These are phyloP conservation scores for Acanthosepion lycidas DNA, from an alignment of 2,888 invertebrate genomes.

Conservation along the genomic window DNA sequence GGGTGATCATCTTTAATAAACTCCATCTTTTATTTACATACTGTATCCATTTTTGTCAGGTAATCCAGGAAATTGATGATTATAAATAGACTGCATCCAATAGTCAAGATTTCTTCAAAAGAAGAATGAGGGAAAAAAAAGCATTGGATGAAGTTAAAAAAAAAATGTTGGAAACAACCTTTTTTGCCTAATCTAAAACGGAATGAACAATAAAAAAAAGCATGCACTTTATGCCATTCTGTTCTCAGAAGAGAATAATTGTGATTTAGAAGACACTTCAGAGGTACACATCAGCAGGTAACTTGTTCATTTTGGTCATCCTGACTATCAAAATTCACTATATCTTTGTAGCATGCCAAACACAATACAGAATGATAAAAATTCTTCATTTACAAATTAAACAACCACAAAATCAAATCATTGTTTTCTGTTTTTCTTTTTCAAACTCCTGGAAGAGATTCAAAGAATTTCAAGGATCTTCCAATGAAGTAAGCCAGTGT, in stretches of 20 bases:
- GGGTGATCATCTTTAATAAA: background rate
- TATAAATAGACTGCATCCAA: background rate
- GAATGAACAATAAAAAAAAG: background rate
- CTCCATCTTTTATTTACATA: background rate
- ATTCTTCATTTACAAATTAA: background rate
- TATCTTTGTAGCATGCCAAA: background rate
- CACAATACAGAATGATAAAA: background rate
- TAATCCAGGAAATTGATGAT: constrained; percentile 10
- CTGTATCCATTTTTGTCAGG: background rate
- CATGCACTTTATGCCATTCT: background rate
- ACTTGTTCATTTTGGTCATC: background rate
- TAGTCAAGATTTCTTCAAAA: background rate
- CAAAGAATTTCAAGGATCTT: no score
- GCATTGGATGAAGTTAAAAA: background rate
- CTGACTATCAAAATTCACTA: background rate
- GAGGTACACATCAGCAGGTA: background rate
- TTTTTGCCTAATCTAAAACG: background rate
- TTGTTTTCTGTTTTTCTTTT: background rate
- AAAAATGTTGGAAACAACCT: background rate
- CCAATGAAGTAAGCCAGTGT: no score
- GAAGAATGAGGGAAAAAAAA: background rate
- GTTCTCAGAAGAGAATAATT: constrained; percentile 24
- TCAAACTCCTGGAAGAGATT: no score
- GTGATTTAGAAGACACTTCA: background rate
- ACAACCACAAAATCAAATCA: background rate